Percentiles rank a stretch among this genome's conserved stretches.
These are phyloP conservation scores for Pharmacophagus antenor DNA, from an alignment of 2,888 invertebrate genomes.

Conservation along the genomic window DNA sequence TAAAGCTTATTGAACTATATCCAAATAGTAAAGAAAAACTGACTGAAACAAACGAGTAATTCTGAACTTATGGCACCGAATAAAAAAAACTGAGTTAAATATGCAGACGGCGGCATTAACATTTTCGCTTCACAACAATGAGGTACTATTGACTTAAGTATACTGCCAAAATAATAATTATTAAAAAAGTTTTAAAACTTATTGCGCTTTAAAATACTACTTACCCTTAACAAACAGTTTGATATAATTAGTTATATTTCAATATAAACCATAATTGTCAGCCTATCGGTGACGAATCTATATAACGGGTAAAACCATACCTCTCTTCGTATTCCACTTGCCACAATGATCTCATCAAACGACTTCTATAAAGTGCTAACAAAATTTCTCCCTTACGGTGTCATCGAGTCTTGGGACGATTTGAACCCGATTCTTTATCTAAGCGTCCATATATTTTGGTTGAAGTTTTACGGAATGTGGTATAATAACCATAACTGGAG, in stretches of 20 bases:
- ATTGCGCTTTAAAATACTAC: not conserved
- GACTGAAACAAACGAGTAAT: too few species aligned
- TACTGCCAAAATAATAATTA: not conserved
- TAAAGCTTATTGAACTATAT: too few species aligned
- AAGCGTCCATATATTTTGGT: slow-evolving; percentile 73
- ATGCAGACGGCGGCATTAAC: too few species aligned
- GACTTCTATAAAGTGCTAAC: slow-evolving; percentile 42
- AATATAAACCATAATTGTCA: not conserved
- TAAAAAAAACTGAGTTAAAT: too few species aligned
- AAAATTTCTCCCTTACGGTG: slow-evolving; percentile 63
- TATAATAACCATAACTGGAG: slow-evolving; percentile 58
- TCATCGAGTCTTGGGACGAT: slow-evolving; percentile 62
- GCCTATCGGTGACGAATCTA: not conserved
- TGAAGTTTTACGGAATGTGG: slow-evolving; percentile 77
- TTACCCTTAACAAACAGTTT: not conserved
- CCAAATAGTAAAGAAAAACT: too few species aligned
- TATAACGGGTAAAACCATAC: too few species aligned
- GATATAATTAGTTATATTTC: not conserved
- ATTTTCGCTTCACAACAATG: too few species aligned
- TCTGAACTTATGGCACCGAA: too few species aligned
- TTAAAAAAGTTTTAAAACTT: not conserved
- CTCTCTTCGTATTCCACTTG: too few species aligned
- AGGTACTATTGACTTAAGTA: too few species aligned
- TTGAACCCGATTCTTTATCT: slow-evolving; percentile 68
- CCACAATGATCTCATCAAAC: slow-evolving; percentile 36